Conservation (phyloP, 2,113 vertebrate genomes). For the Hemicordylus capensis region DNA sequence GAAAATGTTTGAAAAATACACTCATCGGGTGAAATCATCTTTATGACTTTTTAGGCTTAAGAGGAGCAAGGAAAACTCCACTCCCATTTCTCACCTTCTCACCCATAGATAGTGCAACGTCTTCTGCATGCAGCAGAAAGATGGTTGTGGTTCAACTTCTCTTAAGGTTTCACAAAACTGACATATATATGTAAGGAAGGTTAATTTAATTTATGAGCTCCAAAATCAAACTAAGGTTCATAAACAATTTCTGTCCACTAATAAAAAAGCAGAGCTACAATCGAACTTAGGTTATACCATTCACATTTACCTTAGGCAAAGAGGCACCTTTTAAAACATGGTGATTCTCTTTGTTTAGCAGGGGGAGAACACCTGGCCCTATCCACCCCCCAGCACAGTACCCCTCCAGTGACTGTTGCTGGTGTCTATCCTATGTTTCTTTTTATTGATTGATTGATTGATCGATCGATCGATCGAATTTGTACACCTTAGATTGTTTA, state of each 20-base stretch:
- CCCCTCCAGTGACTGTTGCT: too few species aligned
- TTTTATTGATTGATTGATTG: too few species aligned
- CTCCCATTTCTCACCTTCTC: neutral
- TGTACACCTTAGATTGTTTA: too few species aligned
- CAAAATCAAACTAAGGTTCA: neutral
- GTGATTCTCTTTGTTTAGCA: too few species aligned
- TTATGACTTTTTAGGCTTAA: conserved; percentile 29
- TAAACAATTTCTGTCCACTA: neutral
- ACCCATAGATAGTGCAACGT: neutral
- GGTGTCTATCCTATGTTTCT: too few species aligned
- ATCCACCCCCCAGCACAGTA: too few species aligned
- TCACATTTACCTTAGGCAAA: too few species aligned
- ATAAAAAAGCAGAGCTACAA: neutral
- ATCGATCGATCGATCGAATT: too few species aligned
- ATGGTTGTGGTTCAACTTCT: accelerated
- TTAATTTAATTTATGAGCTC: neutral
- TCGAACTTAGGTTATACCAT: neutral
- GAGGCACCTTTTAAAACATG: too few species aligned
- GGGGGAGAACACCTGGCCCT: too few species aligned
- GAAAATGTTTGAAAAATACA: conserved; percentile 61
- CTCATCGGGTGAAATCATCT: conserved; percentile 48
- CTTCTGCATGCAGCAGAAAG: neutral
- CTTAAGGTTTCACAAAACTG: neutral
- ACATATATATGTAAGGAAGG: neutral
- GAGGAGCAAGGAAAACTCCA: conserved; percentile 22